Evolutionary conservation across 64 coral and sea anemone species (phyloP).

Genomic region (Platygyra sinensis): DNA sequence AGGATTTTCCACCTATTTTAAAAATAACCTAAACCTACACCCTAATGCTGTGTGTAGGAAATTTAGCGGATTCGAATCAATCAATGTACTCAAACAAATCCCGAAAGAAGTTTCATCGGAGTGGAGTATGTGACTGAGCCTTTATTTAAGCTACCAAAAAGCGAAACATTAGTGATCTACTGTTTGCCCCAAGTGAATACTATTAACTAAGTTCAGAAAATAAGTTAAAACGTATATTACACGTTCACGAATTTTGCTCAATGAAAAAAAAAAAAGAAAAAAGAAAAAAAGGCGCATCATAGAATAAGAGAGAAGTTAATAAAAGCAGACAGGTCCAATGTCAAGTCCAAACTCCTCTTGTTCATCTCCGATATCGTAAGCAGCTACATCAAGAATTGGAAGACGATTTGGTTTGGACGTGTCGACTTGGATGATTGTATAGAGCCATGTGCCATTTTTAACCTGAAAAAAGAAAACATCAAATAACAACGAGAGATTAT

Average conservation of each 20-base stretch:
- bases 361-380: slow-evolving; percentile 64
- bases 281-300: not conserved
- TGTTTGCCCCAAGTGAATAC: not conserved
- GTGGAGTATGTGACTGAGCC: no score
- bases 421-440: slow-evolving; percentile 62
- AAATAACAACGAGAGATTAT: no score
- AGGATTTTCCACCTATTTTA: no score
- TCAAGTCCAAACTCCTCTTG: slow-evolving; percentile 87
- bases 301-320: slow-evolving; percentile 1
- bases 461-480: slow-evolving; percentile 14
- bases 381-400: slow-evolving; percentile 66
- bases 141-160: not conserved
- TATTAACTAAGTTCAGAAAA: not conserved
- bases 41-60: no score
- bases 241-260: not conserved
- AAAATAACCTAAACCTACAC: no score
- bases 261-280: not conserved
- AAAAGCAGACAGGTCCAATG: slow-evolving; percentile 80
- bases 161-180: not conserved
- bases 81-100: no score
- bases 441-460: slow-evolving; percentile 79
- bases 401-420: slow-evolving; percentile 65
- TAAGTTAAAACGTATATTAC: slow-evolving; percentile 39
- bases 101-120: no score
- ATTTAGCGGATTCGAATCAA: no score